These are phyloP conservation scores for Heliconius himera DNA, from an alignment of 1,140 invertebrate species.

Conservation along the genomic window DNA sequence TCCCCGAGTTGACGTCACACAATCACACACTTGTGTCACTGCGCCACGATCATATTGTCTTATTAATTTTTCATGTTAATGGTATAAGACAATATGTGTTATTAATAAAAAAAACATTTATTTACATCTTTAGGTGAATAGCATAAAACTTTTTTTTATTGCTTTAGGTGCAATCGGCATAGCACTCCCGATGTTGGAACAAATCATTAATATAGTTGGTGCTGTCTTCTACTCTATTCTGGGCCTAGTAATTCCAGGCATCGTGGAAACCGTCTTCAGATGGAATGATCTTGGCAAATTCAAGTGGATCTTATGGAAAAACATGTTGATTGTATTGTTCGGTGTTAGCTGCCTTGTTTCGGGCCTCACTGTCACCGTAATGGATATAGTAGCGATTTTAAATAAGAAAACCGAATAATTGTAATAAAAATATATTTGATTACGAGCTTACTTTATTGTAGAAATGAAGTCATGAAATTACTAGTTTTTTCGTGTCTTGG, in stretches of 20 bases:
- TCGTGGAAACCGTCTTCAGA: conserved; percentile 88
- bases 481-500: background rate
- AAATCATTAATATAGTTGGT: conserved; percentile 95
- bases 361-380: conserved; percentile 76
- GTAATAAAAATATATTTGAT: too few species aligned
- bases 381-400: conserved; percentile 57
- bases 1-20: too few species aligned
- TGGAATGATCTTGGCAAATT: conserved; percentile 84
- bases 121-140: background rate
- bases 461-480: background rate
- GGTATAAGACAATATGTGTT: too few species aligned
- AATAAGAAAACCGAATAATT: conserved; percentile 24
- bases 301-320: conserved; percentile 87
- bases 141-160: background rate
- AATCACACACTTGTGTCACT: too few species aligned
- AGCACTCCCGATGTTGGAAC: conserved; percentile 90
- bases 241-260: conserved; percentile 91
- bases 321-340: conserved; percentile 83
- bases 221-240: conserved; percentile 93
- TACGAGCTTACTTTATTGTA: background rate
- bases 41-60: too few species aligned
- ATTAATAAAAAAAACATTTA: too few species aligned
- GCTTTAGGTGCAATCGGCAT: conserved; percentile 87
- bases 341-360: conserved; percentile 84
- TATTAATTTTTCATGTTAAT: too few species aligned